Base-by-base conservation (phyloP, 2,888 invertebrate species). In the Drosophila testacea region DNA sequence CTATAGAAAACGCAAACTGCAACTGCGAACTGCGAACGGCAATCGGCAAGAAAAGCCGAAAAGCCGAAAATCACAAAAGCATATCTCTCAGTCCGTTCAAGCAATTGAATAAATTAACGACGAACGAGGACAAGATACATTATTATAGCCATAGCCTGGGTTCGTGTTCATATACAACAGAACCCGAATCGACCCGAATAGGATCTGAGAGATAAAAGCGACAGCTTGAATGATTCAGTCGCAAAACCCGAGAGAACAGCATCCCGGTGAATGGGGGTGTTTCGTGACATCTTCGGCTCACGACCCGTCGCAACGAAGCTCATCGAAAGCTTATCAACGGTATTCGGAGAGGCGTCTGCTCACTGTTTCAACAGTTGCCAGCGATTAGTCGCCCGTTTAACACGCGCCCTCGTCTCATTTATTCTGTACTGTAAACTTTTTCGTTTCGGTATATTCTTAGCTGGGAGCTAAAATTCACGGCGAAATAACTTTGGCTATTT, bases 401-500 rank as follows among this genome's bases (percentile, higher is more conserved):
- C 63, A 77, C 79, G 64, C 61, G 54, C 50, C 48, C 63, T 50
- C 28, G 41, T 30, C 16, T 39, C 11, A 28, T 61, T 60, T 63
- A 22, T 22, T 22, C 22, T 22, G 22, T 22, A 22, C 22, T 22
- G 22, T 22, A 1, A 22, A 22, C 55, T 36, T 16, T 36, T 38
- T 72, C 42, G 57, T 57, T 76, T 38, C 22, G 46, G 51, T 62
- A 47, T 59, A 42, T 76, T 73, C 69, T 81, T 89, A 79, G 82
- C 81, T 83, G 73, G 74, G 79, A 81, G 79, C 77, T 69, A 74
- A 83, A 82, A 90, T 90, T 91, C 86, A 89, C 91, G 90, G 88
- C 90, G 89, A 91, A 91, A 90, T 89, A 90, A 91, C 90, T 90
- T 90, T 83, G 87, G 88, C 88, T 85, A 88, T 90, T 89, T 83